phyloP scores from a whole-genome alignment of 2,113 vertebrate genomes.

The Petaurus breviceps region DNA sequence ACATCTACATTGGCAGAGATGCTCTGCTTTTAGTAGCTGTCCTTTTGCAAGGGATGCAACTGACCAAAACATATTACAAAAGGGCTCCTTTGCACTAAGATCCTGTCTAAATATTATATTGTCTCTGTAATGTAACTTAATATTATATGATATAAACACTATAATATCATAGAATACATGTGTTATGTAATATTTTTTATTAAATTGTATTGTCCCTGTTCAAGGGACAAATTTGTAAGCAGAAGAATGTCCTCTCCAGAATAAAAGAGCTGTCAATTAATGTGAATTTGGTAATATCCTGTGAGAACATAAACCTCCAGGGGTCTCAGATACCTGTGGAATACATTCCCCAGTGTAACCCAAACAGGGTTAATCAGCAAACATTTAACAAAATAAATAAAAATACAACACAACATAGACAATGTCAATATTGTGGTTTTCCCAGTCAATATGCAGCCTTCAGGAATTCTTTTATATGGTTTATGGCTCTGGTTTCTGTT shows the following conservation, averaged over 20 bases:
- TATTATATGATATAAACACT: not conserved
- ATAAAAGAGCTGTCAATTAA: slow-evolving; percentile 63
- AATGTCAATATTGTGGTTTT: not conserved
- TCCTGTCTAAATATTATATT: not conserved
- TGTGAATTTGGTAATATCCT: slow-evolving; percentile 65
- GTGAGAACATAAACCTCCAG: slow-evolving; percentile 61
- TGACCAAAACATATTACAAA: not conserved
- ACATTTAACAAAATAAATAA: not conserved
- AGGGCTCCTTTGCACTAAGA: not conserved
- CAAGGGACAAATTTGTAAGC: slow-evolving; percentile 8
- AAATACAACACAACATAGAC: not conserved
- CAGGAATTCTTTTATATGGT: not conserved
- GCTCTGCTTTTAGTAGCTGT: not conserved
- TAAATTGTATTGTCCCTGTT: not conserved
- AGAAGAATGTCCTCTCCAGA: slow-evolving; percentile 50
- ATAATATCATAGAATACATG: not conserved
- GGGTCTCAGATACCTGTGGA: not conserved
- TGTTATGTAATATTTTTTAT: not conserved
- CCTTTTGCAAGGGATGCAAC: not conserved
- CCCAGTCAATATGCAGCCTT: not conserved
- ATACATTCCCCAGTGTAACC: not conserved
- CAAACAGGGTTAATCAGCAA: not conserved
- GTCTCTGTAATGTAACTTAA: not conserved
- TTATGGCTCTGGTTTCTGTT: not conserved
- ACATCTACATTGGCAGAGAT: not conserved